Evolutionary conservation across 2,113 vertebrate species (phyloP), one percentile per base, ranked within the genome.

Genomic region (Catharus fuscescens): DNA sequence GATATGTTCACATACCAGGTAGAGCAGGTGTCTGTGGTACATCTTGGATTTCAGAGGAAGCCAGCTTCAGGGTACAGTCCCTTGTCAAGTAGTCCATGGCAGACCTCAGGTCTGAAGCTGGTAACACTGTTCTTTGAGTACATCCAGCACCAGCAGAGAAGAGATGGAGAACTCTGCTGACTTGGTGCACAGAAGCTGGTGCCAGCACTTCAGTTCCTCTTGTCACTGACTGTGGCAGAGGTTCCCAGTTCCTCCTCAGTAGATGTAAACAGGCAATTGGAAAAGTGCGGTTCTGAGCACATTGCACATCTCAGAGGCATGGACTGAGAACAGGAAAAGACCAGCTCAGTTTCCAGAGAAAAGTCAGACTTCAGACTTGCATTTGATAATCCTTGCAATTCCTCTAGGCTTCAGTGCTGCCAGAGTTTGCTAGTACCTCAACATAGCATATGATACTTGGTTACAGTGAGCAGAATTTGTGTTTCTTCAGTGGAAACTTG

Each of bases 221-320:
- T 45, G 34, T 79, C 6, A 3, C 73, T 77, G 73, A 80, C 45
- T 21, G 23, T 90, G n/a, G 18, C 65, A 85, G 65, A 61, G 24
- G 1, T 81, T 90, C 38, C 0, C 5, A 34, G 29, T 67, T 86
- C 57, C 29, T 80, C 25, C 36, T 76, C 2, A 2, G 56, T 40
- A 38, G 70, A 54, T 61, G 17, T 52, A 18, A 81, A 84, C 18
- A 40, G 52, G 25, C 2, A 2, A 20, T 44, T 48, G 64, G 15
- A 48, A 1, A 48, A 36, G 18, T 40, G 31, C 52, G 59, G 25
- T 50, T 90, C 52, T 70, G 66, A 57, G 25, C 42, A 57, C 12
- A 1, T 47, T 26, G 76, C 45, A 25, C 0, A 1, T 64, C 34
- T 67, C 0, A 0, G 72, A 72, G 45, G 14, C 53, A 16, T 0